Base-by-base conservation (phyloP, 2,113 vertebrate species). In the Balaenoptera acutorostrata region DNA sequence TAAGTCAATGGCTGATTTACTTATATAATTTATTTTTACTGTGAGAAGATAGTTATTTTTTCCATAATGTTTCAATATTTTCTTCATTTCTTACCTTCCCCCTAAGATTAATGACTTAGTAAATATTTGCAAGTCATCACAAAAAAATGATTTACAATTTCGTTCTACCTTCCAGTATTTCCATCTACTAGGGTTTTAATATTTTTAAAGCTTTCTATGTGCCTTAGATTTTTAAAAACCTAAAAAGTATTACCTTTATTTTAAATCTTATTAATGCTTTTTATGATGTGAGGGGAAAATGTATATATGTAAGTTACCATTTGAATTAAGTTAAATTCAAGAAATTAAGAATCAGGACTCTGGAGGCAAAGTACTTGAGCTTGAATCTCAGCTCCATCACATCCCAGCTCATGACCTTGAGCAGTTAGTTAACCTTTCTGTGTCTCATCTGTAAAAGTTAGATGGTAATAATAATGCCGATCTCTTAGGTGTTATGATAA, bases 121-220 rank as follows among this genome's bases (percentile, higher is more conserved):
- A 80, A 85, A 46, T 95, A 68, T 80, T 93, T 96, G 18, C 27
- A 69, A 90, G 14, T 80, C 23, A 55, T 61, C n/a, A 77, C 23
- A 59, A 88, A 93, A 85, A 63, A 55, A 49, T 90, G 20, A 77
- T 89, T 89, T 89, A 44, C 20, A 82, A 21, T 93, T 94, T 97
- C 20, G 78, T 89, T 93, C 41, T 92, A 41, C 63, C 31, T 63
- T 95, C 1, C 6, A 66, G 13, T n/a, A 75, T 92, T 93, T 95
- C 36, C 8, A 25, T 78, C 23, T 61, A 41, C 13, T 15, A 91
- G 39, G 6, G 17, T 64, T 93, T 89, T 86, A 77, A n/a, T 78
- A 49, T 46, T 63, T 94, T 88, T 57, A 63, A 81, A 69, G 31
- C 21, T 83, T 93, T 86, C 29, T 66, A 2, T 57, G 36, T 93